Conservation (phyloP, 2,113 vertebrate genomes). For the Dasyornis broadbenti region DNA sequence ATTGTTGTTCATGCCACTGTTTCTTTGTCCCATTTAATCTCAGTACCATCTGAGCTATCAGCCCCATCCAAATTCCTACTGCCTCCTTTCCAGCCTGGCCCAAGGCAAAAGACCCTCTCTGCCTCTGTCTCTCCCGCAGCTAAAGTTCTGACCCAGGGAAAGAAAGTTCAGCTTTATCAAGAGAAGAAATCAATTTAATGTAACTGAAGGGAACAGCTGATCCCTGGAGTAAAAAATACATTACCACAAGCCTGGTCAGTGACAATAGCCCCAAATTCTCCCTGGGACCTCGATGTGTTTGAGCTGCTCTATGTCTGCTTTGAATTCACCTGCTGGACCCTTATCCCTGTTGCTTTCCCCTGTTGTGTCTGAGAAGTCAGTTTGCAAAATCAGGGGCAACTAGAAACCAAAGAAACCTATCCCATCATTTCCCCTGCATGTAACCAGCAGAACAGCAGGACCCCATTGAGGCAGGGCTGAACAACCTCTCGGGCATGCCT, state of each 20-base stretch:
- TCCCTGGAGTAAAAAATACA: not conserved
- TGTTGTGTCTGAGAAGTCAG: not conserved
- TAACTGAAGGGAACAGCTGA: not conserved
- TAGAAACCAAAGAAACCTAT: not conserved
- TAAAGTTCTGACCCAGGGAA: not conserved
- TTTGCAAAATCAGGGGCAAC: not conserved
- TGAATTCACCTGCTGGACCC: not conserved
- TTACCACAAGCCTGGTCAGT: not conserved
- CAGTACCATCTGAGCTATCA: not conserved
- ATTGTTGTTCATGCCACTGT: not conserved
- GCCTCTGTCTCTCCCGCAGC: not conserved
- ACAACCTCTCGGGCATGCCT: not conserved
- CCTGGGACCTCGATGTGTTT: not conserved
- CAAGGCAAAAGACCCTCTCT: not conserved
- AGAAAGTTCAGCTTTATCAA: not conserved
- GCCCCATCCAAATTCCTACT: not conserved
- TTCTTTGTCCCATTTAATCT: not conserved
- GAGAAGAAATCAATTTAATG: not conserved
- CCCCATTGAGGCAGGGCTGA: not conserved
- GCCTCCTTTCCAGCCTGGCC: not conserved
- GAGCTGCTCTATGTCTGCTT: not conserved
- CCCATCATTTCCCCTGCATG: not conserved
- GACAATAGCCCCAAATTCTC: not conserved
- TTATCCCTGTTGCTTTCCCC: not conserved
- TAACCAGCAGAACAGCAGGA: not conserved